These are phyloP conservation scores for Trissonchulus latispiculum DNA, from an alignment of 2,888 invertebrate genomes.

Conservation along the genomic window DNA sequence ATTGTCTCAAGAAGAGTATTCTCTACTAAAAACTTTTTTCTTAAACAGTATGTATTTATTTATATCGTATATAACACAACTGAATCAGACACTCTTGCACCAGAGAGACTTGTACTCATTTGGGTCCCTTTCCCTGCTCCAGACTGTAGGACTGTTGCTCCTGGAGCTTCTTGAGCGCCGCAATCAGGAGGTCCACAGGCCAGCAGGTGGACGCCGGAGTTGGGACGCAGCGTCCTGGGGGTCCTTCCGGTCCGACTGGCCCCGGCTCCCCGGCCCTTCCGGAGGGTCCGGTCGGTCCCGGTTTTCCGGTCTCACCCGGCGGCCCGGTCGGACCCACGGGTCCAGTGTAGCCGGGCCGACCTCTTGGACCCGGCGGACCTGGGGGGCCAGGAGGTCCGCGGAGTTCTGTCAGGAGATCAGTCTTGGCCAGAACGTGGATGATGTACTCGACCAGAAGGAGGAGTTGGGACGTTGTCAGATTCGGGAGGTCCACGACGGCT, in stretches of 20 bases:
- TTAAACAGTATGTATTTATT: too few relatives aligned
- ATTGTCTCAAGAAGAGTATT: too few relatives aligned
- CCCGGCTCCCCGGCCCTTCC: slow-evolving; percentile 13
- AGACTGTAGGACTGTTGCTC: not conserved
- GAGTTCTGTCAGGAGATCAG: slow-evolving; percentile 4
- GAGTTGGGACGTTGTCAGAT: slow-evolving; percentile 19
- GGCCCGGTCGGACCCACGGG: slow-evolving; percentile 6
- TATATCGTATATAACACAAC: too few relatives aligned
- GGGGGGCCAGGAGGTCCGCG: slow-evolving; percentile 11
- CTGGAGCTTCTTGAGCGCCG: slow-evolving; percentile 16
- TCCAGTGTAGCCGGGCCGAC: slow-evolving; percentile 12
- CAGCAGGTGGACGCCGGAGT: slow-evolving; percentile 15
- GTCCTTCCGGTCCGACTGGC: slow-evolving; percentile 7
- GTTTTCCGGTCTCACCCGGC: not conserved
- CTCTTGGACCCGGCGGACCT: slow-evolving; percentile 3
- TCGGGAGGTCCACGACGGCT: not conserved
- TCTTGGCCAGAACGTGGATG: slow-evolving; percentile 20
- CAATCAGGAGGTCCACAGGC: slow-evolving; percentile 20
- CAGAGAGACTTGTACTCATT: not conserved
- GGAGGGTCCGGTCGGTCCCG: slow-evolving; percentile 9
- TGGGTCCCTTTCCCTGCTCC: not conserved
- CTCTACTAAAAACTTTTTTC: too few relatives aligned
- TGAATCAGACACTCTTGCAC: too few relatives aligned
- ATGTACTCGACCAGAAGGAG: slow-evolving; percentile 21
- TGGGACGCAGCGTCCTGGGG: slow-evolving; percentile 17